These are phyloP conservation scores for Thrips palmi DNA, from an alignment of 1,140 invertebrate species.

Conservation along the genomic window DNA sequence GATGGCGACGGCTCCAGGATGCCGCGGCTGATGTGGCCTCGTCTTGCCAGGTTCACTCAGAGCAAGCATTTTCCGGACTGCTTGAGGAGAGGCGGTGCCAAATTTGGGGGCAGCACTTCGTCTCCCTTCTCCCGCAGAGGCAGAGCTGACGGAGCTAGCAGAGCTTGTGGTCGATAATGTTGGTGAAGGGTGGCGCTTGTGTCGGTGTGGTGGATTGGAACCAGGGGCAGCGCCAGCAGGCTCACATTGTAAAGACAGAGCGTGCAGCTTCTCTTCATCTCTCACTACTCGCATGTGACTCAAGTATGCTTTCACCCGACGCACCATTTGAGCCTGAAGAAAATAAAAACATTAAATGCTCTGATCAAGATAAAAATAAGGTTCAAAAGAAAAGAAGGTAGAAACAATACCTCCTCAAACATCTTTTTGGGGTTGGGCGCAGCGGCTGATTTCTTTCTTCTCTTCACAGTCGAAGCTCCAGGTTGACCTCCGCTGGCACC, in stretches of 20 bases:
- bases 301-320: conserved; percentile 88
- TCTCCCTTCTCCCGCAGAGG: too few species aligned
- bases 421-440: conserved; percentile 93
- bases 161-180: conserved; percentile 78
- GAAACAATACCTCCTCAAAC: conserved; percentile 65
- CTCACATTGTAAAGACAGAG: conserved; percentile 81
- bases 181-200: conserved; percentile 64
- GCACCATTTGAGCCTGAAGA: conserved; percentile 76
- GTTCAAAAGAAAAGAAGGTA: conserved; percentile 1
- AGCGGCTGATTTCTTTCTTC: conserved; percentile 76
- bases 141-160: conserved; percentile 70
- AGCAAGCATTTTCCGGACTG: conserved; percentile 79
- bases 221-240: conserved; percentile 32
- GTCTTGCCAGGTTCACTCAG: conserved; percentile 76
- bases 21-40: conserved; percentile 61
- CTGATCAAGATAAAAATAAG: neutral
- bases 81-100: conserved; percentile 82
- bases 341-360: conserved; percentile 6
- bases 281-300: conserved; percentile 79
- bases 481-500: conserved; percentile 26
- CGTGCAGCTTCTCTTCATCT: conserved; percentile 78
- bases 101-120: conserved; percentile 40
- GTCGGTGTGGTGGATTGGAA: conserved; percentile 29
- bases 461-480: conserved; percentile 69
- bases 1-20: conserved; percentile 31